These are phyloP conservation scores for Drosophila diplacantha DNA, from an alignment of 2,888 invertebrate species.

Conservation along the genomic window DNA sequence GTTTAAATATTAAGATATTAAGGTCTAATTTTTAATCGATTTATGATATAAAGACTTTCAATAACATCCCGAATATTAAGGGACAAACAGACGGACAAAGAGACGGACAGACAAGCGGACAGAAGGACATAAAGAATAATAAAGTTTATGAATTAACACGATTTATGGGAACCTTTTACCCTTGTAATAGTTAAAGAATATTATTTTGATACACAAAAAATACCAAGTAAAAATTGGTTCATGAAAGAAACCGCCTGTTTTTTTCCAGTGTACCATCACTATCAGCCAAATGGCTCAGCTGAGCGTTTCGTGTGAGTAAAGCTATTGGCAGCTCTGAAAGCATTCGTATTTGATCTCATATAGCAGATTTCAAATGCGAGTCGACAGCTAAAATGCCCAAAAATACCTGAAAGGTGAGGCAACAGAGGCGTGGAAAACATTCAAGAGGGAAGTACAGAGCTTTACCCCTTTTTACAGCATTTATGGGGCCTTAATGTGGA, in stretches of 20 bases:
- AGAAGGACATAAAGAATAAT: not conserved
- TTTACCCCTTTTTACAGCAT: not conserved
- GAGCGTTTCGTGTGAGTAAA: slow-evolving; percentile 22
- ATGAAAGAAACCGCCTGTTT: not conserved
- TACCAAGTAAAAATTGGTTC: not conserved
- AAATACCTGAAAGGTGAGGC: slow-evolving; percentile 30
- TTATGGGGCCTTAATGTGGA: not conserved
- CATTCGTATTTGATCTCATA: slow-evolving; percentile 17
- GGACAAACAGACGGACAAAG: not conserved
- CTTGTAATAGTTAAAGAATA: not conserved
- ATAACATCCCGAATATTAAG: too few species aligned
- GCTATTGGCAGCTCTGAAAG: slow-evolving; percentile 26
- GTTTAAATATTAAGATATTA: not conserved
- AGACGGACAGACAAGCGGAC: not conserved
- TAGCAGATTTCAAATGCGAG: slow-evolving; percentile 13
- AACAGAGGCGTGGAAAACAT: slow-evolving; percentile 1
- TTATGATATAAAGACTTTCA: too few species aligned
- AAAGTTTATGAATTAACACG: not conserved
- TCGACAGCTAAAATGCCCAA: not conserved
- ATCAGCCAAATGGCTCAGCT: slow-evolving; percentile 3
- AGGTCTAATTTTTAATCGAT: too few species aligned
- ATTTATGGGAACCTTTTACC: not conserved
- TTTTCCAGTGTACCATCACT: not conserved
- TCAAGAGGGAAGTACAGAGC: too few species aligned
- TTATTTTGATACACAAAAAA: too few species aligned